Base-by-base conservation (phyloP, 2,888 invertebrate genomes). In the Zelleria hepariella region DNA sequence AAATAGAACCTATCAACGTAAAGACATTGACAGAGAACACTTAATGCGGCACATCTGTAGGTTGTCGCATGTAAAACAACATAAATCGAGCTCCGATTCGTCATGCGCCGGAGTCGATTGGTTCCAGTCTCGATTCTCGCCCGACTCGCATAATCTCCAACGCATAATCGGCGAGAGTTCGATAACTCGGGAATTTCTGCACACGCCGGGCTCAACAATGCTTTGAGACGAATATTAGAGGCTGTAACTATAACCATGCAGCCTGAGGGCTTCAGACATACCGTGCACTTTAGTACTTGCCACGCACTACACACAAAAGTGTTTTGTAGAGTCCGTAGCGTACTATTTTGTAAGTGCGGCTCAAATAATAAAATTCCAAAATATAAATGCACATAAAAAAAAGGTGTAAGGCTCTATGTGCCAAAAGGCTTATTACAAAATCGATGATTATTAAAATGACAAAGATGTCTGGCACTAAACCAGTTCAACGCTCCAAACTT, bases 1-100 rank as follows among this genome's bases (percentile, higher is more conserved):
- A 42, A 42, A 42, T 15, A 4, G 15, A 32, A 42, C 15, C 2
- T 10, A 15, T 2, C 15, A 3, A 15, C 10, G 15, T 4, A 42
- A 10, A 42, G 32, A 5, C 32, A 42, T 42, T 25, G 52, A 42
- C 42, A 18, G 32, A 42, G 21, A 51, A 51, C 21, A 20, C 5
- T 42, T 42, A 42, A 42, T 42, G 32, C 15, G 21, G 2, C 23
- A 51, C 51, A 51, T 23, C 51, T 51, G 21, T 21, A 49, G 32
- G 32, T 26, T 51, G 21, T 51, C 51, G 20, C 10, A 21, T 18
- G 18, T 55, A 55, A 55, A 55, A 26, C 55, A 20, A 66, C 69
- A 66, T 72, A 74, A 74, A 73, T 72, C 71, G 67, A 69, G 67
- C 65, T 59, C 60, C 63, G 65, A 81, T 80, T 80, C 67, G 80